Evolutionary conservation across 1,140 invertebrate species (phyloP).

Genomic region (Drosophila albomicans): DNA sequence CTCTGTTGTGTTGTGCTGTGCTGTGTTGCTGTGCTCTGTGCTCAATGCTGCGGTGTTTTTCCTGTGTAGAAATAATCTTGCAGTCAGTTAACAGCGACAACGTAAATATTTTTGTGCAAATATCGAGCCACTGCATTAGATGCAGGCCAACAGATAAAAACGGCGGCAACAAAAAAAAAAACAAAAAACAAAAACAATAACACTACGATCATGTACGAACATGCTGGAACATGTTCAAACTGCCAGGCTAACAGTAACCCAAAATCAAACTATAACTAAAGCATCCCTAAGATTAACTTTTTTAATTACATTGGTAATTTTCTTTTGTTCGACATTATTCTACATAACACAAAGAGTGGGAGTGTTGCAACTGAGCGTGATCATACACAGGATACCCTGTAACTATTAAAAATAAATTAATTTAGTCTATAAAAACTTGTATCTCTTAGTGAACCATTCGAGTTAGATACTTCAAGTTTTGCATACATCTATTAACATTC

Average conservation of each 20-base stretch:
- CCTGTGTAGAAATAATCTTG: constrained; percentile 66
- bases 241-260: constrained; percentile 20
- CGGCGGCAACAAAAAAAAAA: constrained; percentile 52
- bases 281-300: constrained; percentile 3
- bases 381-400: not conserved
- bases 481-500: not conserved
- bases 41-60: constrained; percentile 27
- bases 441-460: not conserved
- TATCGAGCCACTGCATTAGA: constrained; percentile 66
- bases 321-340: not conserved
- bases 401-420: not conserved
- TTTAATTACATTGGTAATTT: not conserved
- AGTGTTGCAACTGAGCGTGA: not conserved
- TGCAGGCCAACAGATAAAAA: constrained; percentile 72
- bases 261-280: constrained; percentile 19
- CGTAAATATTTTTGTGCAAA: constrained; percentile 66
- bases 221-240: constrained; percentile 7
- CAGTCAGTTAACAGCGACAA: constrained; percentile 56
- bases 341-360: not conserved
- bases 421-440: not conserved
- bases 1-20: constrained; percentile 3
- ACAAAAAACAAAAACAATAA: constrained; percentile 14
- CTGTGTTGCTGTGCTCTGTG: constrained; percentile 14
- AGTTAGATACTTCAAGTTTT: not conserved
- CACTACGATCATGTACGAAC: constrained; percentile 22